Conservation (phyloP, 2,113 vertebrate species). For the Cynocephalus volans region DNA sequence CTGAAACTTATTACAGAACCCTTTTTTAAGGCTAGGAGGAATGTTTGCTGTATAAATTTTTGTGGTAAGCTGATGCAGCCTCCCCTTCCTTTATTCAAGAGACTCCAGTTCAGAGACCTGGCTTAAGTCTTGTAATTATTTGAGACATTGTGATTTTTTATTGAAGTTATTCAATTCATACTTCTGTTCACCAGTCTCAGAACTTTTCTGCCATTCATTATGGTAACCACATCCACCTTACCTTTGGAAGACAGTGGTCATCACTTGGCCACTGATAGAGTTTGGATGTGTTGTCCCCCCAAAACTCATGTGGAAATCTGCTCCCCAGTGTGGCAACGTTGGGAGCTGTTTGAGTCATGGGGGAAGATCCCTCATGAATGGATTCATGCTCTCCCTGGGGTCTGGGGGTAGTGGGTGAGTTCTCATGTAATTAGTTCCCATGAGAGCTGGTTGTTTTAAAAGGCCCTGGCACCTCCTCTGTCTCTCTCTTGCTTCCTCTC, state of each 20-base stretch:
- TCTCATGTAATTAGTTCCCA: too few relatives aligned
- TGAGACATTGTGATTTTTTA: not conserved
- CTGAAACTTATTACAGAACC: not conserved
- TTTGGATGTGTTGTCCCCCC: too few relatives aligned
- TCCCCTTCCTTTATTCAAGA: not conserved
- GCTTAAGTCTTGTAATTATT: not conserved
- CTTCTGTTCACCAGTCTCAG: not conserved
- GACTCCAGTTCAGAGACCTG: not conserved
- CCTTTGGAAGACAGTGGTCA: not conserved
- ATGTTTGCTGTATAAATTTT: not conserved
- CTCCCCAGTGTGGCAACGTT: too few relatives aligned
- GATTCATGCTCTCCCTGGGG: too few relatives aligned
- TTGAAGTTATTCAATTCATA: not conserved
- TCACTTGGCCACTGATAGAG: too few relatives aligned
- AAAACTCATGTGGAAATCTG: too few relatives aligned
- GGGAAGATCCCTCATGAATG: too few relatives aligned
- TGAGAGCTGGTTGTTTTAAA: too few relatives aligned
- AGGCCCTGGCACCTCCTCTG: too few relatives aligned
- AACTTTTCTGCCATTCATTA: not conserved
- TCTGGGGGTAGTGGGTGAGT: too few relatives aligned
- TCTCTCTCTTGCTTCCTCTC: too few relatives aligned
- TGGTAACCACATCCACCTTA: fast-evolving
- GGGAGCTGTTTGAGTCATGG: too few relatives aligned
- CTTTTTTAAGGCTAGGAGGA: not conserved
- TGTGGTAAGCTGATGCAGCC: not conserved